Percentiles rank a stretch among this genome's conserved stretches.
These are phyloP conservation scores for Sesia apiformis DNA, from an alignment of 2,888 invertebrate genomes.

Conservation along the genomic window DNA sequence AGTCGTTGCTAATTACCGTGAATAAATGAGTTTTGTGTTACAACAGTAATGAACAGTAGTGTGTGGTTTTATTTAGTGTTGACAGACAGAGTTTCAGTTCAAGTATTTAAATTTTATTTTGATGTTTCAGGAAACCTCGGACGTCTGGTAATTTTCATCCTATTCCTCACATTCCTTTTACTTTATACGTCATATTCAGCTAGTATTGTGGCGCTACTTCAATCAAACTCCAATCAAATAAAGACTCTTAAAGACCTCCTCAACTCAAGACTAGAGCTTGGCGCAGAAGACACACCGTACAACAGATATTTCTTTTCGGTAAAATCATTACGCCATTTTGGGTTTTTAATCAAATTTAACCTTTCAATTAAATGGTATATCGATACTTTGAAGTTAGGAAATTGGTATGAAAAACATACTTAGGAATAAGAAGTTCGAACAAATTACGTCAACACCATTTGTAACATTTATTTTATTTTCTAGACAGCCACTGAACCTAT, in stretches of 20 bases:
- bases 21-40: too few species aligned
- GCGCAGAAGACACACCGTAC: slow-evolving; percentile 78
- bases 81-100: too few species aligned
- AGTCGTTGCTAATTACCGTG: too few species aligned
- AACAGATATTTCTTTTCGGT: slow-evolving; percentile 78
- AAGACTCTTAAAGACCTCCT: slow-evolving; percentile 77
- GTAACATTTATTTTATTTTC: slow-evolving; percentile 3
- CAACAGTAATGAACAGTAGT: too few species aligned
- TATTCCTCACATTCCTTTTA: slow-evolving; percentile 77
- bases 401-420: too few species aligned
- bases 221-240: slow-evolving; percentile 80
- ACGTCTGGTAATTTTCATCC: slow-evolving; percentile 76
- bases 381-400: too few species aligned
- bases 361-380: too few species aligned
- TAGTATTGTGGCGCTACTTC: slow-evolving; percentile 81
- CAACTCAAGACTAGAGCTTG: slow-evolving; percentile 77
- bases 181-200: slow-evolving; percentile 83
- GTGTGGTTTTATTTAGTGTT: too few species aligned
- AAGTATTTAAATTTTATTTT: neutral
- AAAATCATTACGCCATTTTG: slow-evolving; percentile 15
- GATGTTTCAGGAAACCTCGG: slow-evolving; percentile 50
- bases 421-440: too few species aligned
- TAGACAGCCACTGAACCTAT: slow-evolving; percentile 63
- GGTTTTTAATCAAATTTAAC: too few species aligned
- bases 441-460: too few species aligned